Evolutionary conservation across 2,797 vertebrate species (phyloP), one percentile per base, ranked within the genome.

Genomic region (Enteromius thamalakanensis): DNA sequence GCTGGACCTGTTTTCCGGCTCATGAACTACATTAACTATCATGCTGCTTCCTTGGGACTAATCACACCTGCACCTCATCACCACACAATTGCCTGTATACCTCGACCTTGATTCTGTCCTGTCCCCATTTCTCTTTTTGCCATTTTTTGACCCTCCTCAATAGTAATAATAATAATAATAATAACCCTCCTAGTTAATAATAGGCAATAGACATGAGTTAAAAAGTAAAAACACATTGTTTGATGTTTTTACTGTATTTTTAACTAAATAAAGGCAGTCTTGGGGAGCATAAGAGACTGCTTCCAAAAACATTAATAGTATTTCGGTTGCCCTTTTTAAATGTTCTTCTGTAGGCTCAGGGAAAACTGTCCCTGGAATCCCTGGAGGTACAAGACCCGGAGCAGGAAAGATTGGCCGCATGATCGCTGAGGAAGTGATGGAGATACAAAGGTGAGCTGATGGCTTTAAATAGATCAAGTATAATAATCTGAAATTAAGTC

Each of bases 351-450:
- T 87, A 97, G 97, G 96, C 80, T 96, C 95, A 62, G 96, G 96
- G 4, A 96, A 97, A 86, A 95, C 96, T 5, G 97, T 98, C 47
- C 98, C 98, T 1, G 97, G 98, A 81, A 98, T 99, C 90, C 97
- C 97, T 9, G 98, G 97, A 3, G 97, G 97, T 85, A 99, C 97
- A 2, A 95, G 96, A 91, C 96, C 97, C 0, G 98, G 97, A 86
- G 98, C 98, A 1, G 98, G 98, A 67, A 99, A 99, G 94, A 99
- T 99, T 60, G 98, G 98, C 17, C 96, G 97, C 83, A 99, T 98
- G 97, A 99, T 99, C 76, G 98, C 97, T 12, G 98, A 99, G 88
- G 97, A 99, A 89, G 96, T 98, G 90, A 98, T 99, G 97, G 98
- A 99, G 93, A 97, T 98, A 88, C 97, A 98, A 91, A 97, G 97